A percentile compares a stretch with the other conserved stretches of the same genome.
phyloP scores from a whole-genome alignment of 2,888 invertebrate genomes.

The Drosophila tripunctata region DNA sequence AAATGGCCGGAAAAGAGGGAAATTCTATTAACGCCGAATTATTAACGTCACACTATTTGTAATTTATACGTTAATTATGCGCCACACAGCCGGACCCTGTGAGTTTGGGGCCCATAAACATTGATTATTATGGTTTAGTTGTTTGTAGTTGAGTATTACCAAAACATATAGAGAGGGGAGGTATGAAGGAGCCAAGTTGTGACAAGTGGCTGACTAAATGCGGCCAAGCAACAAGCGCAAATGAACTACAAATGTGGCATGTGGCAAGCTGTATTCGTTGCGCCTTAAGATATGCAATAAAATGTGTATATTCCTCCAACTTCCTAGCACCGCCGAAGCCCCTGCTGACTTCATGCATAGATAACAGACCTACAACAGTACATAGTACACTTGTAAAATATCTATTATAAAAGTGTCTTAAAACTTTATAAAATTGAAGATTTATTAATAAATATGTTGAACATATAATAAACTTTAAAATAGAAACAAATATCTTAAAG shows the following conservation, averaged over 20 bases:
- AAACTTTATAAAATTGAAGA: no score
- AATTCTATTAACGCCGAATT: conserved; percentile 79
- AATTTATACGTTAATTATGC: conserved; percentile 79
- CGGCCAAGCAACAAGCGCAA: conserved; percentile 29
- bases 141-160: background rate
- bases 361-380: conserved; percentile 61
- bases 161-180: background rate
- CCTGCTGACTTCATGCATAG: conserved; percentile 6
- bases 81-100: conserved; percentile 11
- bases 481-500: no score
- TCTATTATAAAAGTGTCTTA: no score
- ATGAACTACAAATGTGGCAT: conserved; percentile 35
- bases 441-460: no score
- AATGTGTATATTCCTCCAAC: conserved; percentile 23
- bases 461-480: no score
- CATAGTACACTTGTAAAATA: no score
- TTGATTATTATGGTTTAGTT: conserved; percentile 60
- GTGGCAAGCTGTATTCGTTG: conserved; percentile 14
- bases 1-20: conserved; percentile 54
- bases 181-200: conserved; percentile 3
- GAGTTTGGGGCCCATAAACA: conserved; percentile 44
- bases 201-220: conserved; percentile 23
- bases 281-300: conserved; percentile 49
- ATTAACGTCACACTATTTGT: conserved; percentile 78
- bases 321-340: background rate